Evolutionary conservation across 2,113 vertebrate species (phyloP).

Genomic region (Gopherus flavomarginatus): DNA sequence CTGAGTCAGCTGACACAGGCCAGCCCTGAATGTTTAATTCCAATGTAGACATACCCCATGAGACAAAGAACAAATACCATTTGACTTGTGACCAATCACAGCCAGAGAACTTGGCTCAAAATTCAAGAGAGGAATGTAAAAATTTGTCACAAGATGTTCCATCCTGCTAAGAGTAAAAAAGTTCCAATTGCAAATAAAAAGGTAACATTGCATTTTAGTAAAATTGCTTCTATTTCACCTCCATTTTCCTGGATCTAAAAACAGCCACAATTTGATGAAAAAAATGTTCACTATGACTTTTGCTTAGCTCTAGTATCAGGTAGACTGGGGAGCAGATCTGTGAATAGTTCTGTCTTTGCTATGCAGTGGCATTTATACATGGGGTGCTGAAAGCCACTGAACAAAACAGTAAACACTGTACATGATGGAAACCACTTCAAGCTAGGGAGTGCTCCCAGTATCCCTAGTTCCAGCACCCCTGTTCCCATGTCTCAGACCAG

Average conservation of each 20-base stretch:
- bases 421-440: too few species aligned
- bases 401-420: too few species aligned
- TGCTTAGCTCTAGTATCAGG: not conserved
- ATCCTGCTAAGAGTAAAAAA: conserved; percentile 16
- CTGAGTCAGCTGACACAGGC: too few species aligned
- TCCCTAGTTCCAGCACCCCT: too few species aligned
- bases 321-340: not conserved
- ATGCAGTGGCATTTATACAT: too few species aligned
- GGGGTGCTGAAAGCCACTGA: too few species aligned
- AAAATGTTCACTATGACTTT: not conserved
- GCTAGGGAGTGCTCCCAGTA: too few species aligned
- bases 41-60: not conserved
- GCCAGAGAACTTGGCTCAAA: conserved; percentile 41
- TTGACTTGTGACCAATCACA: conserved; percentile 35
- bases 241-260: not conserved
- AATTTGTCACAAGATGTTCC: conserved; percentile 31
- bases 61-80: conserved; percentile 18
- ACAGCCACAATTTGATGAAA: not conserved
- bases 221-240: conserved; percentile 36
- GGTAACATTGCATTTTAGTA: conserved; percentile 35
- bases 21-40: too few species aligned
- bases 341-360: not conserved
- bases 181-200: not conserved
- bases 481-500: not conserved
- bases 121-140: conserved; percentile 56